These are phyloP conservation scores for Perca flavescens DNA, from an alignment of 2,113 vertebrate species.

Conservation along the genomic window DNA sequence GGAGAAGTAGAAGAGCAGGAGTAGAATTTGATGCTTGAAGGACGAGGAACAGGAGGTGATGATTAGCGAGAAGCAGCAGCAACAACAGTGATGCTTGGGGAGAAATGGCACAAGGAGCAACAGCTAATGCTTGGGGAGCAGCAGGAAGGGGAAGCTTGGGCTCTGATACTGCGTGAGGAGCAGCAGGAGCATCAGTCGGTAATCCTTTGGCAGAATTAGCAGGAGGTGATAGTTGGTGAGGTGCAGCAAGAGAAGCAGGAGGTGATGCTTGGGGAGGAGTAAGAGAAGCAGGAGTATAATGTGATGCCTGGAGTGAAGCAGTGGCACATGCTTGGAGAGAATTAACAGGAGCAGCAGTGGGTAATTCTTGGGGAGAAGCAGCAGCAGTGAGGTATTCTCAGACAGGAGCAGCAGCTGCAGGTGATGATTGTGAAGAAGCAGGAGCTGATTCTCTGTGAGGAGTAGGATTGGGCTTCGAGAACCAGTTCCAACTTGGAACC, in stretches of 20 bases:
- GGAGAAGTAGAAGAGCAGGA: not conserved
- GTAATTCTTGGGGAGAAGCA: not conserved
- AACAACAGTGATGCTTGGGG: not conserved
- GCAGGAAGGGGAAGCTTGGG: not conserved
- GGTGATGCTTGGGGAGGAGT: not conserved
- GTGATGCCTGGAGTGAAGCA: not conserved
- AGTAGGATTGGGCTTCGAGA: not conserved
- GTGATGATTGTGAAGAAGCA: not conserved
- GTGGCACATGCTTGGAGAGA: not conserved
- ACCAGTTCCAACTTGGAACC: too few species aligned
- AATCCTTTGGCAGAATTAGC: not conserved
- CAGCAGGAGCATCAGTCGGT: not conserved
- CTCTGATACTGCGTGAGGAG: not conserved
- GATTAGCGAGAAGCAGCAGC: too few species aligned
- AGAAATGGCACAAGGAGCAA: not conserved
- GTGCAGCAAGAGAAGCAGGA: not conserved
- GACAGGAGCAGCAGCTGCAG: slow-evolving; percentile 20
- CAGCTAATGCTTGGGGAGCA: not conserved
- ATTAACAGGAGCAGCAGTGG: not conserved
- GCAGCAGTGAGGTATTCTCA: not conserved
- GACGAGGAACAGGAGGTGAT: not conserved
- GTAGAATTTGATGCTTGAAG: not conserved
- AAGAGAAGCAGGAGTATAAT: not conserved
- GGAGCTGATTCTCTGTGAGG: not conserved
- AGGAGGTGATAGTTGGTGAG: not conserved